Evolutionary conservation across 2,888 invertebrate species (phyloP).

Genomic region (Netelia virgata): DNA sequence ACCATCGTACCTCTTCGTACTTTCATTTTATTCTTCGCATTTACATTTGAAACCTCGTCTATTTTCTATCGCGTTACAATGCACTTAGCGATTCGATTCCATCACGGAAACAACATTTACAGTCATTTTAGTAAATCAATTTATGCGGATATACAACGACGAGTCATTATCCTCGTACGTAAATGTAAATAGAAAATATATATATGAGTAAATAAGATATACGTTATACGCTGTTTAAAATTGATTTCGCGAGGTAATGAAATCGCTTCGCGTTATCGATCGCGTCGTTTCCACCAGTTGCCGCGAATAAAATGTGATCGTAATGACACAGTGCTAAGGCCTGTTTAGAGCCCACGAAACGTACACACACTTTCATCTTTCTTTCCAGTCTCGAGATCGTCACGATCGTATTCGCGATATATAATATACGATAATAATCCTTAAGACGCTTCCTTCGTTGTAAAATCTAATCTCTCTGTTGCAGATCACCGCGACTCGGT

Average conservation of each 20-base stretch:
- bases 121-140: background rate
- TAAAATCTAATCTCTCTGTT: slow-evolving; percentile 63
- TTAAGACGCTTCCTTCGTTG: slow-evolving; percentile 17
- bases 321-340: slow-evolving; percentile 23
- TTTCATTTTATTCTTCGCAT: background rate
- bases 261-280: slow-evolving; percentile 25
- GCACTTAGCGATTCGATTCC: background rate
- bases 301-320: slow-evolving; percentile 41
- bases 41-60: background rate
- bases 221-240: background rate
- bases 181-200: background rate
- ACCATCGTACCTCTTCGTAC: background rate
- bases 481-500: slow-evolving; percentile 83
- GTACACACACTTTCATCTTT: slow-evolving; percentile 12
- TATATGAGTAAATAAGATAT: background rate
- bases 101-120: background rate
- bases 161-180: too few relatives aligned
- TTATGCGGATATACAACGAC: background rate
- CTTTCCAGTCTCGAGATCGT: background rate
- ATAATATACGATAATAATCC: slow-evolving; percentile 6
- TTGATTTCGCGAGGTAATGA: slow-evolving; percentile 5
- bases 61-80: background rate
- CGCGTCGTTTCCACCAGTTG: slow-evolving; percentile 1
- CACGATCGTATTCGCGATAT: slow-evolving; percentile 6
- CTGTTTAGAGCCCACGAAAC: slow-evolving; percentile 14